Evolutionary conservation across 2,888 invertebrate species (phyloP), one percentile per base, ranked within the genome.

Genomic region (Thecocarcelia acutangulata): DNA sequence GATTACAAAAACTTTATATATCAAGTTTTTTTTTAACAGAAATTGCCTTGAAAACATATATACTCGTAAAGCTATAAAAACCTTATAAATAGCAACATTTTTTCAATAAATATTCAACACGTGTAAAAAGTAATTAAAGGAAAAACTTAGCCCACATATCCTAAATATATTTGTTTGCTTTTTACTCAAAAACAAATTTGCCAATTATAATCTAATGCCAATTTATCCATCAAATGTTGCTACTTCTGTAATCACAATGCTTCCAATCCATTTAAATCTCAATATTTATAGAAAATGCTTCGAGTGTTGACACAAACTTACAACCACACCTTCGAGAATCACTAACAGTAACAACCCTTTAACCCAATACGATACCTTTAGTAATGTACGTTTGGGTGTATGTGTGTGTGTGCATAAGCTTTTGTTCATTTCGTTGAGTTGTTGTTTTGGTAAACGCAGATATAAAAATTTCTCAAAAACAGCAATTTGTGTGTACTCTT

Each of bases 281-380:
- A 48, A 59, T 13, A 69, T 58, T 44, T 73, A 9, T 33, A 33
- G 6, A 5, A 33, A 33, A 9, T 33, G 33, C 44, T 52, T 42
- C 52, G 52, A 63, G 52, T 63, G 52, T 54, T 54, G 17, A 4
- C 24, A 50, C 40, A 50, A 61, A 24, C 50, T 59, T 37, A 19
- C 56, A 59, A 33, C 1, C 42, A 50, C 59, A 59, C 52, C 40
- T 42, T 11, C 28, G 4, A 40, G n/a, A 73, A 48, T 15, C 33
- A 63, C 21, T 13, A 12, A 19, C 48, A 69, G 13, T 56, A 8
- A 13, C 19, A 40, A 15, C 3, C 19, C 13, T 74, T 64, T 56
- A 21, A 12, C 54, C 33, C 44, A 17, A 21, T 37, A 73, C 46
- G 63, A 54, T 54, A 46, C 33, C 15, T 12, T 0, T 19, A 42